A percentile compares a stretch with the other conserved stretches of the same genome.
These are phyloP conservation scores for Pomacea maculata DNA, from an alignment of 1,140 invertebrate genomes.

Conservation along the genomic window DNA sequence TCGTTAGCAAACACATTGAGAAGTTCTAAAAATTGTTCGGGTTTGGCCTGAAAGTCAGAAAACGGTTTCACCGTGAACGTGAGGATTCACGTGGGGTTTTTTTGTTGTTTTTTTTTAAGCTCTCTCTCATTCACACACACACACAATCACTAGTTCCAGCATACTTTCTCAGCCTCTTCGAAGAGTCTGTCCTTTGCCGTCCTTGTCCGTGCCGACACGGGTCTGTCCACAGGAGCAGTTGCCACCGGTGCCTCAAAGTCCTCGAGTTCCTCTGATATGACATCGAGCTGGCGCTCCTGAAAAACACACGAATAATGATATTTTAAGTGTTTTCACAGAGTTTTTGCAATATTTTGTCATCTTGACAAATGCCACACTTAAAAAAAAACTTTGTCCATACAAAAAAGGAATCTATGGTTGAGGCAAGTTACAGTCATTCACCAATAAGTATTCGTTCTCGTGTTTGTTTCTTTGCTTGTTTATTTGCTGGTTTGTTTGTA, in stretches of 20 bases:
- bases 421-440: constrained; percentile 1
- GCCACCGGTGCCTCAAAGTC: neutral
- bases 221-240: neutral
- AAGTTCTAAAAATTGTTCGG: constrained; percentile 2
- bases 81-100: neutral
- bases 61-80: neutral
- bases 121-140: neutral
- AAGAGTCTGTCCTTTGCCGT: constrained; percentile 3
- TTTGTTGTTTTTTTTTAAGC: too few species aligned
- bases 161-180: constrained; percentile 3
- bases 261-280: neutral
- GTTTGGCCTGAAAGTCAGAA: neutral
- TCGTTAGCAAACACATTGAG: constrained; percentile 5
- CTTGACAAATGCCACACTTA: too few species aligned
- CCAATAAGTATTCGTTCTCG: neutral
- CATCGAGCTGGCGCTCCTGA: too few species aligned
- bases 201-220: constrained; percentile 1
- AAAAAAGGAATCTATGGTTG: too few species aligned
- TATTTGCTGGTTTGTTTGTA: too few species aligned
- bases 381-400: too few species aligned
- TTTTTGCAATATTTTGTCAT: too few species aligned
- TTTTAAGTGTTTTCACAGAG: too few species aligned
- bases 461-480: too few species aligned
- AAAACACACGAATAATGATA: too few species aligned
- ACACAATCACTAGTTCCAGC: neutral